Evolutionary conservation across 2,888 invertebrate species (phyloP).

Genomic region (Folsomia manolachei): DNA sequence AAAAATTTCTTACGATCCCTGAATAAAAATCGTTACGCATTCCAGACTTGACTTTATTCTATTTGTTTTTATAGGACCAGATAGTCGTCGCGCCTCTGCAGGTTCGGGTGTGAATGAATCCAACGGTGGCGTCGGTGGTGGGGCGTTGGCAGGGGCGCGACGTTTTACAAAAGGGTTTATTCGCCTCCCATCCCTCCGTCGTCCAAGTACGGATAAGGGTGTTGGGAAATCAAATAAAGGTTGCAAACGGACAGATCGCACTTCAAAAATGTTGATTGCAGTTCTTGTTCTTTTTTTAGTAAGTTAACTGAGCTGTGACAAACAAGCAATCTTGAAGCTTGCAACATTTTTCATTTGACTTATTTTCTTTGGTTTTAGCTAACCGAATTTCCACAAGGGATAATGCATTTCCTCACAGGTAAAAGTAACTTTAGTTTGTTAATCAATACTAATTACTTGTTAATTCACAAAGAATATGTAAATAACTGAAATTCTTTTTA

Average conservation of each 20-base stretch:
- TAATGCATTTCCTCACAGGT: slow-evolving; percentile 66
- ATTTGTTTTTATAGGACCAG: not conserved
- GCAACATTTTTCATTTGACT: not conserved
- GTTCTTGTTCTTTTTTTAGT: slow-evolving; percentile 54
- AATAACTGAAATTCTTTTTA: not conserved
- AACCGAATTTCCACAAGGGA: slow-evolving; percentile 58
- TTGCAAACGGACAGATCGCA: slow-evolving; percentile 53
- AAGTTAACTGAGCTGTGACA: no score
- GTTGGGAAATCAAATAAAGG: slow-evolving; percentile 25
- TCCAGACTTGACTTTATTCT: no score
- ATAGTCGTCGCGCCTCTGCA: slow-evolving; percentile 27
- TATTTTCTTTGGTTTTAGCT: slow-evolving; percentile 54
- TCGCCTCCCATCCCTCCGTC: slow-evolving; percentile 38
- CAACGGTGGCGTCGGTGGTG: slow-evolving; percentile 8
- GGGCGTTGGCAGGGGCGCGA: slow-evolving; percentile 28
- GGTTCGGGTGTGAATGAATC: not conserved
- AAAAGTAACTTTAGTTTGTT: no score
- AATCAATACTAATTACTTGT: no score
- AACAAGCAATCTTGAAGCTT: no score
- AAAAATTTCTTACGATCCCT: no score
- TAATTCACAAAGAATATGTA: no score
- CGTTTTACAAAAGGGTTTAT: slow-evolving; percentile 39
- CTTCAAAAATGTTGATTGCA: slow-evolving; percentile 58
- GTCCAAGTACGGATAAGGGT: slow-evolving; percentile 14
- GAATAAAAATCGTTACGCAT: no score